Evolutionary conservation across 2,113 vertebrate species (phyloP), one percentile per base, ranked within the genome.

Genomic region (Aspidoscelis tigris): DNA sequence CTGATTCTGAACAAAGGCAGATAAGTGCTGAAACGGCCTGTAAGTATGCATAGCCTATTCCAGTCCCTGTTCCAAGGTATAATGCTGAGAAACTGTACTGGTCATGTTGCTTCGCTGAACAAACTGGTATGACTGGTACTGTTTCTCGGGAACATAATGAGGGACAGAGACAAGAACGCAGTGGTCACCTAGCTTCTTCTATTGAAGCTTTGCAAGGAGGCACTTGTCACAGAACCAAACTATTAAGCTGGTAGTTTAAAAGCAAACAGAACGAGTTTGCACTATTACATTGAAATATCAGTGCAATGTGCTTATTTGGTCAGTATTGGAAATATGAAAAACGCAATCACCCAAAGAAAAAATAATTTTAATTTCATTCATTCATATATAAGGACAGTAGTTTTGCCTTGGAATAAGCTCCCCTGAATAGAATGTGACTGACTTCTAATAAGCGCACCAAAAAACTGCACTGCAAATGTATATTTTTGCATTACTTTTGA

Each of bases 241-340:
- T 4, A n/a, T 24, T 58, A 18, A 77, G 64, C 12, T 74, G 83
- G 85, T 87, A 87, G 92, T 0, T 43, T 92, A 39, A 55, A 22
- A 75, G 88, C 78, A 77, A 89, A 66, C 89, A 85, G 85, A 91
- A 84, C 1, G 84, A 77, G 73, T 81, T 77, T 64, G 43, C 4
- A 47, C 33, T 81, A 70, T 68, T 64, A 65, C 58, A 65, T 55
- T 7, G 14, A 84, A 66, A 64, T 66, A 80, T 61, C 41, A 68
- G 50, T 78, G 39, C 26, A 20, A 47, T 74, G 78, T 0, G 21
- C n/a, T 76, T 66, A 55, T 78, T 24, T 39, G 44, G 70, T 80
- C 76, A 53, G 76, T 90, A 76, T 81, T 82, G 73, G 75, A 79
- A 86, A 84, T 55, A 79, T 89, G 85, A 3, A 58, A 71, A 72